These are phyloP conservation scores for Elaphurus davidianus DNA, from an alignment of 2,113 vertebrate species.

Conservation along the genomic window DNA sequence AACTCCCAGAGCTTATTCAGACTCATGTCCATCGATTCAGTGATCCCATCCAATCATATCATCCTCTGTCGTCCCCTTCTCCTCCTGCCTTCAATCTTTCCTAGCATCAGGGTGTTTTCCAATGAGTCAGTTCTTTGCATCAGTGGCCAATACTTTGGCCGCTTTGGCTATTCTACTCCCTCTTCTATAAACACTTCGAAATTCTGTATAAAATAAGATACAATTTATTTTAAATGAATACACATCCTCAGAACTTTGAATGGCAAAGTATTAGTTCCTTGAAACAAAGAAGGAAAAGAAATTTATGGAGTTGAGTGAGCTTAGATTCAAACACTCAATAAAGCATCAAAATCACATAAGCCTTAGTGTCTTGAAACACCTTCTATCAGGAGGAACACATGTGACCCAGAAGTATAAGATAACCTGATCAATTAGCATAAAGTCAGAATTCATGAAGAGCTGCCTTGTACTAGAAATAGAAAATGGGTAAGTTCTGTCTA, in stretches of 20 bases:
- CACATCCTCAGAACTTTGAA: not conserved
- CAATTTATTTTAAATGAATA: conserved; percentile 4
- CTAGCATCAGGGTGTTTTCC: no score
- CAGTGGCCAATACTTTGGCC: no score
- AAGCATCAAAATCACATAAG: not conserved
- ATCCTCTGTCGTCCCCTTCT: no score
- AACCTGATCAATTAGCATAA: not conserved
- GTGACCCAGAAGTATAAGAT: not conserved
- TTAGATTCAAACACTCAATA: not conserved
- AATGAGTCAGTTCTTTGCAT: no score
- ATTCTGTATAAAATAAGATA: not conserved
- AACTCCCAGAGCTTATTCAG: no score
- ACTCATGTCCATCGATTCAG: no score
- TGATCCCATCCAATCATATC: no score
- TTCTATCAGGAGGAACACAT: not conserved
- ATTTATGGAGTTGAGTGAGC: not conserved
- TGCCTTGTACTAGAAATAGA: not conserved
- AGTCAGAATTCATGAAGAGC: not conserved
- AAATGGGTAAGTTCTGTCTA: not conserved
- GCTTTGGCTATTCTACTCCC: not conserved
- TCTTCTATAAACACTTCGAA: not conserved
- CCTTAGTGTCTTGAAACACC: not conserved
- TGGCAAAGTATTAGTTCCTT: not conserved
- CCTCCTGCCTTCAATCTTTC: no score
- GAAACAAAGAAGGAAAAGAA: not conserved